Percentiles rank a stretch among this genome's conserved stretches.
Conservation (phyloP, 2,113 vertebrate genomes). For the Apistogramma diplotaenia region DNA sequence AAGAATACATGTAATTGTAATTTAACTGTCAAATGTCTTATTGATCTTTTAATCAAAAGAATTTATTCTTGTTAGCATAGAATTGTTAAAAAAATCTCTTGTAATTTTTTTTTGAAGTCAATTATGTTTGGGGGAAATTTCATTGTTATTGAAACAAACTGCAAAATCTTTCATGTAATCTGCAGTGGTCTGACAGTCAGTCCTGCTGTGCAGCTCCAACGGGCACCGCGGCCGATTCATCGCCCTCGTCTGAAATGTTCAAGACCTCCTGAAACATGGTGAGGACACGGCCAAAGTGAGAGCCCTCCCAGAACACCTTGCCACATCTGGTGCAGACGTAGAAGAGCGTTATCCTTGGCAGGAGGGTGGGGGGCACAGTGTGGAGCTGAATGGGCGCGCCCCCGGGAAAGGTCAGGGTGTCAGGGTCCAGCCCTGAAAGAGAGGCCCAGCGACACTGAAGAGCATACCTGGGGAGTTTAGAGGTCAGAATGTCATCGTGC, state of each 20-base stretch:
- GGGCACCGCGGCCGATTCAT: not conserved
- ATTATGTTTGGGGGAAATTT: not conserved
- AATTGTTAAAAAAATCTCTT: not conserved
- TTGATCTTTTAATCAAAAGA: too few species aligned
- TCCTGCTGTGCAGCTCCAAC: not conserved
- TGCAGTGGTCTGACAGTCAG: not conserved
- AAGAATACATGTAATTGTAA: not conserved
- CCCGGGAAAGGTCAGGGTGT: not conserved
- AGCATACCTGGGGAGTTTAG: conserved; percentile 57
- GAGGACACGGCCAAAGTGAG: conserved; percentile 78
- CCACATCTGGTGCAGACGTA: conserved; percentile 84
- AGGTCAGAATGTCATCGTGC: conserved; percentile 31
- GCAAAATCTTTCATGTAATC: not conserved
- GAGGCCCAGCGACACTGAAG: conserved; percentile 59
- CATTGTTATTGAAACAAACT: not conserved
- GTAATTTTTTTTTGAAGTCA: not conserved
- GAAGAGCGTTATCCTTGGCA: conserved; percentile 70
- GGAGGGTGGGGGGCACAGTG: conserved; percentile 70
- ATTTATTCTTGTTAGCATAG: too few species aligned
- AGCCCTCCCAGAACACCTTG: conserved; percentile 92
- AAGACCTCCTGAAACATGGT: conserved; percentile 81
- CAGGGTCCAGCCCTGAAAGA: conserved; percentile 28
- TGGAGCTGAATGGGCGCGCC: conserved; percentile 73
- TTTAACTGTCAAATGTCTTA: too few species aligned
- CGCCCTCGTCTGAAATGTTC: conserved; percentile 9